Evolutionary conservation across 2,888 invertebrate species (phyloP).

Genomic region (Amaurobius ferox): DNA sequence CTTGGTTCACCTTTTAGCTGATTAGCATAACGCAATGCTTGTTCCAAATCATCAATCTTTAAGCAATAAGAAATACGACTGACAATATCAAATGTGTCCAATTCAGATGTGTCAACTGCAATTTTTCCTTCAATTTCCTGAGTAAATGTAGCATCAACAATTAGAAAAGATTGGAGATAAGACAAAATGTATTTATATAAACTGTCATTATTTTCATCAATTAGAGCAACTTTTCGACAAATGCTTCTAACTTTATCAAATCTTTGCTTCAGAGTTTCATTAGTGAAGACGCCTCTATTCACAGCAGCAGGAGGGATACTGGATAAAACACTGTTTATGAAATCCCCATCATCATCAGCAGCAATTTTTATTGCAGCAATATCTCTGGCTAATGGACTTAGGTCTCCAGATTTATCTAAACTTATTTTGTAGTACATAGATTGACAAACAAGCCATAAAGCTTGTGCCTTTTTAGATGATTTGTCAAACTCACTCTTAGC

Average conservation of each 20-base stretch:
- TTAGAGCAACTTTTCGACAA: constrained; percentile 89
- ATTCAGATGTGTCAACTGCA: constrained; percentile 82
- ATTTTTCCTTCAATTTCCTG: constrained; percentile 73
- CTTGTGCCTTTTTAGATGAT: constrained; percentile 85
- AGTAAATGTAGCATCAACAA: constrained; percentile 76
- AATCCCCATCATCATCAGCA: constrained; percentile 83
- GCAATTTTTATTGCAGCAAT: constrained; percentile 86
- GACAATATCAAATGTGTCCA: constrained; percentile 92
- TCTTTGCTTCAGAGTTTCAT: constrained; percentile 88
- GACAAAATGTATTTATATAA: constrained; percentile 88
- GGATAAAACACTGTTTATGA: constrained; percentile 86
- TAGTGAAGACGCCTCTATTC: constrained; percentile 90
- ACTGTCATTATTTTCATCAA: constrained; percentile 87
- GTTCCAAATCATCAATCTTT: constrained; percentile 90
- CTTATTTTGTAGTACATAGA: constrained; percentile 86
- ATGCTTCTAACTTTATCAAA: constrained; percentile 84
- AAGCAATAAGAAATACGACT: constrained; percentile 93
- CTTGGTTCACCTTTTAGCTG: constrained; percentile 92
- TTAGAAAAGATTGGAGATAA: constrained; percentile 88
- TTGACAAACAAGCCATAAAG: constrained; percentile 95
- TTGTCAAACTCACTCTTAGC: constrained; percentile 81
- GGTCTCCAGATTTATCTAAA: constrained; percentile 76
- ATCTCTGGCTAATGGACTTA: constrained; percentile 83
- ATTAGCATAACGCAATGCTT: constrained; percentile 90
- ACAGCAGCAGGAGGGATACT: constrained; percentile 88